Evolutionary conservation across 2,888 invertebrate species (phyloP).

Genomic region (Philhelius pedissequus): DNA sequence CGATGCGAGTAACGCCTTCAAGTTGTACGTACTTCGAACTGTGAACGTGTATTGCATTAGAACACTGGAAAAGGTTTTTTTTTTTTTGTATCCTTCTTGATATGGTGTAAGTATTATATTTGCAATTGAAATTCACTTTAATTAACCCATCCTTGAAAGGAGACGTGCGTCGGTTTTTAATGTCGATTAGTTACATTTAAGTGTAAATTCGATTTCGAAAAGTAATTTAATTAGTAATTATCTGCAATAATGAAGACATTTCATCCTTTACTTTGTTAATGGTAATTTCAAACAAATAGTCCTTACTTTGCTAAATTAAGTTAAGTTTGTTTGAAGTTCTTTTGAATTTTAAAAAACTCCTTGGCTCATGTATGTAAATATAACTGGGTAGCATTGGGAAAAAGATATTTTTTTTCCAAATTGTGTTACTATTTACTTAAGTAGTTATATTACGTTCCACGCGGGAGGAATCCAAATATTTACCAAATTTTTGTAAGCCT

Average conservation of each 20-base stretch:
- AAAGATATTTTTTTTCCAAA: too few species aligned
- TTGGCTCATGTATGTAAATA: too few species aligned
- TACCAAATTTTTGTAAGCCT: too few species aligned
- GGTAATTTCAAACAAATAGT: background rate
- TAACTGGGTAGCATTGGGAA: too few species aligned
- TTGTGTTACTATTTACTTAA: too few species aligned
- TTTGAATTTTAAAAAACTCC: too few species aligned
- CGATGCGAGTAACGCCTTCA: background rate
- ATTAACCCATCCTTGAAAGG: conserved; percentile 2
- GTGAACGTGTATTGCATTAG: conserved; percentile 22
- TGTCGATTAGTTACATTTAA: background rate
- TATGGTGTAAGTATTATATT: too few species aligned
- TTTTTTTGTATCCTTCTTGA: too few species aligned
- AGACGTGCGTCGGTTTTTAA: conserved; percentile 6
- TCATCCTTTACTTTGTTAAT: background rate
- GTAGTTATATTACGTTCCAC: too few species aligned
- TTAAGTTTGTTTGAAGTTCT: too few species aligned
- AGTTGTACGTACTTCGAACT: background rate
- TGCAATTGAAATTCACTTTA: conserved; percentile 16
- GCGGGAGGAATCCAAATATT: too few species aligned
- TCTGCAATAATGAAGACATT: background rate
- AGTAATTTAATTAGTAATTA: background rate
- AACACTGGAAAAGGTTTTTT: background rate
- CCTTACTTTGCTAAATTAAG: too few species aligned
- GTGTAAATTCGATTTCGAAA: background rate